Percentiles rank a stretch among this genome's conserved stretches.
Evolutionary conservation across 2,888 invertebrate species (phyloP).

Genomic region (Nebria salina): DNA sequence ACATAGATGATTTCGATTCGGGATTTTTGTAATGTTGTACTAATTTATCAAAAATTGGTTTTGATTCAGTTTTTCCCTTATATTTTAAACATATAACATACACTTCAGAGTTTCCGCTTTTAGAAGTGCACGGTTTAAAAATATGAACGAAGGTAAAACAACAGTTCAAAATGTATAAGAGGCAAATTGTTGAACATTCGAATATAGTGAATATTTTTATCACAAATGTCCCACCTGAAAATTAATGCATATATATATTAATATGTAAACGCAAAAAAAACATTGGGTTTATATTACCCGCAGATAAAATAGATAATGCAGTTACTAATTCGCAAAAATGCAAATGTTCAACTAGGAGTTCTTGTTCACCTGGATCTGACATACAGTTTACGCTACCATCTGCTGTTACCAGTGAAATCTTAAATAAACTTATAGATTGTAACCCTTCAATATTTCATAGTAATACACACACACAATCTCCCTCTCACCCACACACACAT

Average conservation of each 20-base stretch:
- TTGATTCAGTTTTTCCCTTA: slow-evolving; percentile 61
- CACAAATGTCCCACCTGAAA: slow-evolving; percentile 33
- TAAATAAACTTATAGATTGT: slow-evolving; percentile 46
- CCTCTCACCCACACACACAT: no score
- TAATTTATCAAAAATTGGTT: slow-evolving; percentile 57
- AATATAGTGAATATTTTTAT: slow-evolving; percentile 43
- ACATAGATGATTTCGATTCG: slow-evolving; percentile 65
- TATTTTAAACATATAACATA: slow-evolving; percentile 81
- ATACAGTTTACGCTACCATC: slow-evolving; percentile 95
- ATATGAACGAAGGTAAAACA: slow-evolving; percentile 77
- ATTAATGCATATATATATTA: background rate
- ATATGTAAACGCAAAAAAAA: background rate
- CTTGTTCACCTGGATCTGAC: slow-evolving; percentile 87
- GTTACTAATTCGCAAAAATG: slow-evolving; percentile 86
- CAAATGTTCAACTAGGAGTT: slow-evolving; percentile 78
- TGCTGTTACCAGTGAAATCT: slow-evolving; percentile 82
- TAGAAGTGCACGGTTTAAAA: slow-evolving; percentile 92
- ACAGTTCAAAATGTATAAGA: slow-evolving; percentile 82
- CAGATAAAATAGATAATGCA: slow-evolving; percentile 75
- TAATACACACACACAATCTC: no score
- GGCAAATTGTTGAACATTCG: slow-evolving; percentile 54
- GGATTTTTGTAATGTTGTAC: slow-evolving; percentile 62
- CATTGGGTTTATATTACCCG: slow-evolving; percentile 59
- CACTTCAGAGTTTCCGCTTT: slow-evolving; percentile 93
- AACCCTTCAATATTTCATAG: background rate